phyloP scores from a whole-genome alignment of 2,113 vertebrate species.

The Lophura nycthemera region DNA sequence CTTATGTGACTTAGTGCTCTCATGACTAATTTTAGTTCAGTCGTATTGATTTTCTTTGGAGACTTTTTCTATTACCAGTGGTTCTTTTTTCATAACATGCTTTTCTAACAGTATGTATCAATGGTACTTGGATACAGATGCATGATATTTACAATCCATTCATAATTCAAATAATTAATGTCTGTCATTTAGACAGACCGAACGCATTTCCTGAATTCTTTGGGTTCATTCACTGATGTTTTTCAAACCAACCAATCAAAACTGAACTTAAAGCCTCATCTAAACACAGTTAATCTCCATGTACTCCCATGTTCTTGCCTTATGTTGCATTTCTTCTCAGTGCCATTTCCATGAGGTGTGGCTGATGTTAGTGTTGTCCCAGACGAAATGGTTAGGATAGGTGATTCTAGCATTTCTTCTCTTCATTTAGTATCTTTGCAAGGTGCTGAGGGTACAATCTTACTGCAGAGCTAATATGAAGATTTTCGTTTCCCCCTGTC shows the following conservation, averaged over 20 bases:
- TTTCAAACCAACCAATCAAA: neutral
- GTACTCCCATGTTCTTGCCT: neutral
- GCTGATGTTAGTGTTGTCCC: neutral
- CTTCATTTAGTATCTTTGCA: neutral
- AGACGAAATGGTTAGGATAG: neutral
- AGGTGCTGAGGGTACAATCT: neutral
- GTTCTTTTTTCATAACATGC: neutral
- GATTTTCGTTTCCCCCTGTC: neutral
- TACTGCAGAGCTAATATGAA: neutral
- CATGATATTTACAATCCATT: neutral
- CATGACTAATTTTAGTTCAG: neutral
- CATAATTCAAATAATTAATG: neutral
- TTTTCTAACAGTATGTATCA: neutral
- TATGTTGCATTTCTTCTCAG: neutral
- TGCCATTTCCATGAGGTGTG: neutral
- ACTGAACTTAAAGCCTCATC: neutral
- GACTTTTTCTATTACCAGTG: neutral
- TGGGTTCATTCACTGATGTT: neutral
- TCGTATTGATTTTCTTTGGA: neutral
- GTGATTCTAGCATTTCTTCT: neutral
- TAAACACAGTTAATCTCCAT: neutral
- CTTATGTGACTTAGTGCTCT: fast-evolving
- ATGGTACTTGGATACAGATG: neutral
- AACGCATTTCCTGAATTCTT: neutral
- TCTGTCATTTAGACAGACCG: neutral